Base-by-base conservation (phyloP, 2,797 vertebrate genomes). In the Lagodon rhomboides region DNA sequence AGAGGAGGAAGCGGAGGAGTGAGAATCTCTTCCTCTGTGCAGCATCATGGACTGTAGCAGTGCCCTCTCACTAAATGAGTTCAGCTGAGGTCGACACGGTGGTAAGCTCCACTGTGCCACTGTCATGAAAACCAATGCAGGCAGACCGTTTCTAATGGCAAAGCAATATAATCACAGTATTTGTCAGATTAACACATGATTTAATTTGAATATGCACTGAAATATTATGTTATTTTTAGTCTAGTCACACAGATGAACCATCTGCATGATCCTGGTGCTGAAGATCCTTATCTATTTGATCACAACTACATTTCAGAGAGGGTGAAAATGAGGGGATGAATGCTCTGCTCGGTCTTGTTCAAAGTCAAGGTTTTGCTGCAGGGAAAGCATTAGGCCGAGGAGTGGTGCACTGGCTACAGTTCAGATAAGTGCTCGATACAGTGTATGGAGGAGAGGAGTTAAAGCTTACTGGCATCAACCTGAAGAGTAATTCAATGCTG, bases 21-120 rank as follows among this genome's bases (percentile, higher is more conserved):
- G 54, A 73, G 53, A 68, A 7, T 23, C 22, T 23, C 65, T 47
- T 77, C 27, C 47, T 77, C 38, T 49, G 77, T 43, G 59, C 58
- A 83, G 66, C 78, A 77, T 87, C 54, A 61, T 68, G 68, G 12
- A 30, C 22, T 58, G 34, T 22, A 69, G 68, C 55, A 77, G 76
- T 80, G 51, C 56, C 44, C 43, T 53, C 41, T 80, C 43, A 71
- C 53, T 63, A 82, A 75, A 85, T 54, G 58, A 72, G 81, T 91
- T 93, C 86, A 93, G 27, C 65, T 84, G 73, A 87, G 90, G 91
- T 89, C 81, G 90, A 41, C n/a, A 1, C 22, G 47, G 20, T 6
- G 58, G 10, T 30, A 10, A 22, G 66, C 23, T 43, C 73, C 68
- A 61, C 38, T 56, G 23, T 46, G 60, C 46, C 68, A 75, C 43